These are phyloP conservation scores for Muscina levida DNA, from an alignment of 2,888 invertebrate genomes.

Conservation along the genomic window DNA sequence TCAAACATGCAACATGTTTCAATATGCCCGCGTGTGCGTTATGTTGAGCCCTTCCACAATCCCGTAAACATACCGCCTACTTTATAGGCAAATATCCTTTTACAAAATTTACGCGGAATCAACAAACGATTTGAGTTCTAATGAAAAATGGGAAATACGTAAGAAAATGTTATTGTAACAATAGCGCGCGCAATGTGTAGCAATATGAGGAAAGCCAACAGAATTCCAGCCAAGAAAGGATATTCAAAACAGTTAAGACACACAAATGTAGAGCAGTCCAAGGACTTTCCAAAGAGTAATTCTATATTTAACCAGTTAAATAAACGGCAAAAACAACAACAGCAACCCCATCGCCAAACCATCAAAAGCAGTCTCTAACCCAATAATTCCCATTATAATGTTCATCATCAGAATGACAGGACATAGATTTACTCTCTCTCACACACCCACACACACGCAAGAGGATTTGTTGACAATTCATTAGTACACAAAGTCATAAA, in stretches of 20 bases:
- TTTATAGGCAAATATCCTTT: slow-evolving; percentile 51
- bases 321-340: slow-evolving; percentile 33
- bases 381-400: slow-evolving; percentile 51
- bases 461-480: slow-evolving; percentile 40
- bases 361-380: too few species aligned
- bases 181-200: slow-evolving; percentile 45
- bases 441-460: neutral
- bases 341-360: too few species aligned
- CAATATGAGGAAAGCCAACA: slow-evolving; percentile 40
- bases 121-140: slow-evolving; percentile 21
- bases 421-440: too few species aligned
- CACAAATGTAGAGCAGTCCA: slow-evolving; percentile 34
- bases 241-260: neutral
- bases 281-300: slow-evolving; percentile 54
- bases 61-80: slow-evolving; percentile 56
- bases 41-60: slow-evolving; percentile 23
- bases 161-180: neutral
- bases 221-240: neutral
- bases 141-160: slow-evolving; percentile 39
- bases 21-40: neutral
- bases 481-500: slow-evolving; percentile 28
- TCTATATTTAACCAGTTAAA: slow-evolving; percentile 49
- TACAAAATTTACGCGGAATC: slow-evolving; percentile 37
- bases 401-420: too few species aligned
- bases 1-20: slow-evolving; percentile 18